These are phyloP conservation scores for Podabrus alpinus DNA, from an alignment of 2,888 invertebrate genomes.

Conservation along the genomic window DNA sequence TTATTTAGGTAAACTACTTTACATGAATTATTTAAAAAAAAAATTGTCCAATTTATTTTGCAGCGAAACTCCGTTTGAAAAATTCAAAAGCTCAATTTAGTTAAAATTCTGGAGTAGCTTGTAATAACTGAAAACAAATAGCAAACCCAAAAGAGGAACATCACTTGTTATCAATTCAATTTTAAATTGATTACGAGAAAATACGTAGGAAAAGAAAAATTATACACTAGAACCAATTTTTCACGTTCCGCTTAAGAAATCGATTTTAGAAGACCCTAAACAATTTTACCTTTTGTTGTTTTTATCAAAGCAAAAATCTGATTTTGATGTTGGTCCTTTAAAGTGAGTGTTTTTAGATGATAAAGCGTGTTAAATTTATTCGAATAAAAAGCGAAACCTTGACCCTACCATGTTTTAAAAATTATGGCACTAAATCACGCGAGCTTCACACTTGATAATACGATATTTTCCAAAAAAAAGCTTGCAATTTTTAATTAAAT, in stretches of 20 bases:
- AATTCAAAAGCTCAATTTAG: neutral
- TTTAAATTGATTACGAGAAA: neutral
- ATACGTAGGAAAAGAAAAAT: neutral
- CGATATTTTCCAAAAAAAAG: neutral
- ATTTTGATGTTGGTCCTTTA: slow-evolving; percentile 5
- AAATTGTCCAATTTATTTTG: neutral
- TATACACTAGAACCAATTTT: neutral
- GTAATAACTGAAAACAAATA: neutral
- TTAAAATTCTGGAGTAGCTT: neutral
- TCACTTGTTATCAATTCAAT: neutral
- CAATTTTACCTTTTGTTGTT: slow-evolving; percentile 1
- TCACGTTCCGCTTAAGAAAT: neutral
- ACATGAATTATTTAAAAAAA: neutral
- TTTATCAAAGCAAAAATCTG: slow-evolving; percentile 2
- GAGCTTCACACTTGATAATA: neutral
- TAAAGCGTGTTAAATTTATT: slow-evolving; percentile 3
- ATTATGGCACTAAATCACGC: slow-evolving; percentile 11
- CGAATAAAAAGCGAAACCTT: slow-evolving; percentile 6
- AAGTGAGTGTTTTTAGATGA: slow-evolving; percentile 3
- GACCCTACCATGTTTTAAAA: slow-evolving; percentile 5
- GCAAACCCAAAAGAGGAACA: neutral
- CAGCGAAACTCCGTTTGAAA: neutral
- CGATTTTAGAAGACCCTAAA: slow-evolving; percentile 1
- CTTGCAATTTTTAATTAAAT: neutral
- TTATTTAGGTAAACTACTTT: neutral